Evolutionary conservation across 2,797 vertebrate genomes (phyloP), one percentile per base, ranked within the genome.

Genomic region (Euthynnus affinis): DNA sequence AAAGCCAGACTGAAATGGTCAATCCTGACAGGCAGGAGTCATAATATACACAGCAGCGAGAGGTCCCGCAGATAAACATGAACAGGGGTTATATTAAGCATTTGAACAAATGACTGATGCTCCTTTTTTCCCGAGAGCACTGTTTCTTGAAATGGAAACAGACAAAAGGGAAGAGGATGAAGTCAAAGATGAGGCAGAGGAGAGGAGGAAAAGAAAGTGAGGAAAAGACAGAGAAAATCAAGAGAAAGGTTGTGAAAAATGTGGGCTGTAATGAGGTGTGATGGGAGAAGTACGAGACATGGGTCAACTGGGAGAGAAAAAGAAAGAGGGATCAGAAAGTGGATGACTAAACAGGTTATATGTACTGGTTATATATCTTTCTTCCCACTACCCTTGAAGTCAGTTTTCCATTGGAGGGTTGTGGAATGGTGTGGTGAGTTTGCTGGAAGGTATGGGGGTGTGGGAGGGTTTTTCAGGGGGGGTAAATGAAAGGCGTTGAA

Each of bases 401-500:
- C 64, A 69, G 59, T 84, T 91, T 86, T 85, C 74, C 83, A 78
- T 89, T 80, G 73, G 29, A 82, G 59, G 68, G 82, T 60, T 57
- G 42, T 76, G 78, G 64, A 72, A 69, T 80, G 62, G 68, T 62
- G 66, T 75, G 75, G 67, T 25, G 59, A 71, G 81, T 76, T 74
- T 70, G 71, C 81, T 86, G 57, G 72, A 74, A 51, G 73, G 59
- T 76, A 76, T 20, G 22, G 34, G 68, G 55, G 27, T 10, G 59
- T 29, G 14, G 57, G 66, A 22, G 20, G 61, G 65, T 7, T 75
- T 48, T 74, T 51, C 14, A 4, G 18, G 48, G 56, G 65, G 84
- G 66, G 84, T 86, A 83, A 88, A 92, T 91, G 85, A 92, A 92
- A 91, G 87, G 83, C 86, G 68, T 48, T 67, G 65, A 89, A 93